Evolutionary conservation across 2,888 invertebrate genomes (phyloP), one percentile per base, ranked within the genome.

Genomic region (Malacosoma neustria): DNA sequence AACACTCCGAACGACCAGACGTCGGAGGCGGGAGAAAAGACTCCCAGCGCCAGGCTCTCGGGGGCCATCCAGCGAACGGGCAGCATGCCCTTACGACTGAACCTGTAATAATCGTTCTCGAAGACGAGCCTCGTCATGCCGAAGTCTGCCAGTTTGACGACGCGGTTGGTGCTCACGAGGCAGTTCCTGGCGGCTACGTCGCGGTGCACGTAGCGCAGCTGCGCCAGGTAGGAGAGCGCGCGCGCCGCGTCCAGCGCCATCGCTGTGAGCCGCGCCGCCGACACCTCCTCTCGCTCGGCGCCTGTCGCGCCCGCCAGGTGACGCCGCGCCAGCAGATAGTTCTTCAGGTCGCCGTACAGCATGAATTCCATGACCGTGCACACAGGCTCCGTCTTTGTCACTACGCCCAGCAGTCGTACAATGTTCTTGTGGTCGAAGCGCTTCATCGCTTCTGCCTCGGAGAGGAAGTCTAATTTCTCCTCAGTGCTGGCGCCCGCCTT

Each of bases 31-130:
- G 94, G 89, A 1, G 95, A 94, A 71, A 96, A 97, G 37, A 94
- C 87, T 7, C 96, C 96, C 13, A 93, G 85, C 2, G 89, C 90
- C 11, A 97, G 79, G 50, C 93, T 93, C 76, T 97, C 97, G 0
- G 96, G 96, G 1, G 96, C 92, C 96, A 97, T 96, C 96, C 97
- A 97, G 43, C 96, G 87, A 5, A 96, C 95, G 0, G 96, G 96
- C 48, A 96, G 75, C 92, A 94, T 92, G 63, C 93, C 93, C 79
- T 93, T 94, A 45, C 95, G 90, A 61, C 92, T 93, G 67, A 96
- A 96, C 47, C 92, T 91, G 75, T 97, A 97, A 71, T 96, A 96
- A 69, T 96, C 96, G 47, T 92, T 93, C 56, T 96, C 95, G 67
- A 91, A 93, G 69, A 94, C 93, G 0, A 93, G 91, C 32, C 97